Conservation (phyloP, 2,888 invertebrate species). For the Argyra leucocephala region DNA sequence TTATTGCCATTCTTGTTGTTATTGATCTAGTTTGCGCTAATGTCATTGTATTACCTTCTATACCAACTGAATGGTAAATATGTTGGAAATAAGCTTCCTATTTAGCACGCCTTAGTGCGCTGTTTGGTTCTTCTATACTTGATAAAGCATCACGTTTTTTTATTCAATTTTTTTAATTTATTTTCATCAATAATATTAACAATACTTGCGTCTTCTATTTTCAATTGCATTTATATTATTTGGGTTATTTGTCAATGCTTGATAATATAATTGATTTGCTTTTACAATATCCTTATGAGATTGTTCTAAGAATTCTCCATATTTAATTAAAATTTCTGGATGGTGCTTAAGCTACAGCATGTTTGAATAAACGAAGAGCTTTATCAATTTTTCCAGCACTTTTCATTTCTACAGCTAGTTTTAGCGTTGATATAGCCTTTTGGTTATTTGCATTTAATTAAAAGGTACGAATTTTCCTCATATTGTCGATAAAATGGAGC, state of each 20-base stretch:
- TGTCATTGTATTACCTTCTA: conserved; percentile 96
- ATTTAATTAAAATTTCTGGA: conserved; percentile 83
- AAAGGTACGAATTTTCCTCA: conserved; percentile 29
- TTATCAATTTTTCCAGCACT: conserved; percentile 72
- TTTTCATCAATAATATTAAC: conserved; percentile 79
- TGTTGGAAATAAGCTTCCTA: conserved; percentile 93
- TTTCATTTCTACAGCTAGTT: conserved; percentile 78
- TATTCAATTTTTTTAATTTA: conserved; percentile 54
- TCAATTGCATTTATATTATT: conserved; percentile 67
- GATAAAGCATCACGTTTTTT: conserved; percentile 73
- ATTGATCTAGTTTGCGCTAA: conserved; percentile 83
- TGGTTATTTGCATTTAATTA: conserved; percentile 32
- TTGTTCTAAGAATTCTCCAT: conserved; percentile 86
- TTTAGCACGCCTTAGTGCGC: conserved; percentile 75
- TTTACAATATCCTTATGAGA: conserved; percentile 72
- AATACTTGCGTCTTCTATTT: conserved; percentile 70
- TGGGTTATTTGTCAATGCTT: conserved; percentile 75
- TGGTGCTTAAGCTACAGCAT: conserved; percentile 88
- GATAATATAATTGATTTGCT: conserved; percentile 84
- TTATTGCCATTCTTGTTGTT: conserved; percentile 79
- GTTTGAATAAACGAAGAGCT: conserved; percentile 76
- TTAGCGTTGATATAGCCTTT: conserved; percentile 77
- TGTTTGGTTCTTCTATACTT: conserved; percentile 68
- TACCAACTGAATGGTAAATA: conserved; percentile 93
- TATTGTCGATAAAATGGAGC: conserved; percentile 23